These are phyloP conservation scores for Montipora cactus DNA, from an alignment of 64 coral and sea anemone genomes.

Conservation along the genomic window DNA sequence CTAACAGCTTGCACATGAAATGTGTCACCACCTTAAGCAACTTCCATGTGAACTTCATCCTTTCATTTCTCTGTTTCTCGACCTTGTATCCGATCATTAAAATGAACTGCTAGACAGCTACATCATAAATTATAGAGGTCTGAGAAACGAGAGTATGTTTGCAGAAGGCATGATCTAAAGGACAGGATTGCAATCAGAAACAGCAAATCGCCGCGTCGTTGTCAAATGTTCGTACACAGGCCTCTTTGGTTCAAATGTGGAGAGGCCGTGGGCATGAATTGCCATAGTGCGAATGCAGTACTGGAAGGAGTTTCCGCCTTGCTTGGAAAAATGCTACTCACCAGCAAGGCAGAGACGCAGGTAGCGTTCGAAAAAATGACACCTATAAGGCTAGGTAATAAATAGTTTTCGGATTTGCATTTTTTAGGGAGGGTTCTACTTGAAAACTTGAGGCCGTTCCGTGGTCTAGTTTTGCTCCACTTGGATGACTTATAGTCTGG, in stretches of 20 bases:
- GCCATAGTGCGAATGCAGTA: not conserved
- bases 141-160: slow-evolving; percentile 34
- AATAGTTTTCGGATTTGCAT: not conserved
- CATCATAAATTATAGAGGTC: slow-evolving; percentile 30
- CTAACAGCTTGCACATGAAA: slow-evolving; percentile 57
- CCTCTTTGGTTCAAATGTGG: not conserved
- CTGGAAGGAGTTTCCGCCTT: slow-evolving; percentile 48
- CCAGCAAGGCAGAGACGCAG: not conserved
- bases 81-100: slow-evolving; percentile 20
- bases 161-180: not conserved
- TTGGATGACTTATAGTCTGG: not conserved
- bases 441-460: not conserved
- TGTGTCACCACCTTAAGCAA: slow-evolving; percentile 44
- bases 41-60: slow-evolving; percentile 16
- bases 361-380: slow-evolving; percentile 19
- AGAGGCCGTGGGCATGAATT: no score
- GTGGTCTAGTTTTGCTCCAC: not conserved
- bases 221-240: not conserved
- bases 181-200: not conserved
- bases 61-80: not conserved
- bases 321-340: slow-evolving; percentile 29
- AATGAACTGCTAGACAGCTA: slow-evolving; percentile 60
- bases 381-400: slow-evolving; percentile 35
- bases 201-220: not conserved
- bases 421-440: slow-evolving; percentile 5